phyloP scores from a whole-genome alignment of 37 sponge, comb jelly and placozoan species.

The Geodia barretti region DNA sequence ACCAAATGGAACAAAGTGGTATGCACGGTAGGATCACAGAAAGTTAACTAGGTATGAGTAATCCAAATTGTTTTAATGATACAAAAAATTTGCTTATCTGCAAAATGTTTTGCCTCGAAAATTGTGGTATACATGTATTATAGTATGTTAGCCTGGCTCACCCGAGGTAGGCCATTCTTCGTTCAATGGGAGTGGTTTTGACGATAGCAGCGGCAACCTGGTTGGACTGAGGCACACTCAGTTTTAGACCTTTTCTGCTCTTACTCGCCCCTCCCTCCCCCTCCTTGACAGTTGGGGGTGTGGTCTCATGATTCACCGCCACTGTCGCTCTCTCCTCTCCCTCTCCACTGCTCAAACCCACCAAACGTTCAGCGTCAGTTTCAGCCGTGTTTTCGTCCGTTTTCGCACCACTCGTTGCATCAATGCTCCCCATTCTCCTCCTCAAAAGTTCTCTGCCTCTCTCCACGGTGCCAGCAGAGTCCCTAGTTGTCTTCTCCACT shows the following conservation, averaged over 20 bases:
- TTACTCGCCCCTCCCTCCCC: neutral
- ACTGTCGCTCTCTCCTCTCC: neutral
- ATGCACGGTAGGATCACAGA: no score
- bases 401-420: neutral
- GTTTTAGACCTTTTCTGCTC: neutral
- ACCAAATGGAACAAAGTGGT: no score
- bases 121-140: no score
- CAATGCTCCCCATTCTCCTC: neutral
- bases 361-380: neutral
- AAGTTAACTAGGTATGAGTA: no score
- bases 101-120: no score
- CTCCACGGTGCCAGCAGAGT: neutral
- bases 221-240: conserved; percentile 13
- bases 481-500: conserved; percentile 20
- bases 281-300: neutral
- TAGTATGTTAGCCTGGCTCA: no score
- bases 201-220: conserved; percentile 75
- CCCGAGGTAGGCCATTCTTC: conserved; percentile 52
- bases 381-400: no score
- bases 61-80: no score
- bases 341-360: no score
- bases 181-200: conserved; percentile 52
- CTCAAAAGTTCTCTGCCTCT: neutral
- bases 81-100: no score
- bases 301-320: neutral